Conservation (phyloP, 2,113 vertebrate genomes). For the Pygoscelis antarcticus region DNA sequence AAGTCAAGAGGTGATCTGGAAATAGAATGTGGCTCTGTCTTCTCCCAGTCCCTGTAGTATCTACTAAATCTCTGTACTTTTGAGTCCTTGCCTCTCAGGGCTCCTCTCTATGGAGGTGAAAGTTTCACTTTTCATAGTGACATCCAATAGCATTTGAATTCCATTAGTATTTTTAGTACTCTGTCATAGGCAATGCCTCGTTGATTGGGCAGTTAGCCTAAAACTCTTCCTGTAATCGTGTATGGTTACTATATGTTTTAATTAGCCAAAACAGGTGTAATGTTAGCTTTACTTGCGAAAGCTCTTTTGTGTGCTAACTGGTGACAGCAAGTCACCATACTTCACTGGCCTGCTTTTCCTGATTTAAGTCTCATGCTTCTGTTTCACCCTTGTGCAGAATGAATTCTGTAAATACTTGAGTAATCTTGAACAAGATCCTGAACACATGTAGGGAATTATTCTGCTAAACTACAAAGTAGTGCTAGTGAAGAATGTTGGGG, state of each 20-base stretch:
- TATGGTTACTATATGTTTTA: slow-evolving; percentile 57
- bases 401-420: slow-evolving; percentile 14
- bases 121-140: slow-evolving; percentile 37
- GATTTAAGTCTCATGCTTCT: not conserved
- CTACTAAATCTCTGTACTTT: not conserved
- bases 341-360: not conserved
- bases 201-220: slow-evolving; percentile 30
- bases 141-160: slow-evolving; percentile 61
- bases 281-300: not conserved
- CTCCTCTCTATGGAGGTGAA: not conserved
- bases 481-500: not conserved
- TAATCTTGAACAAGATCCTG: not conserved
- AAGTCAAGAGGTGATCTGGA: not conserved
- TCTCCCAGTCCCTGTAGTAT: not conserved
- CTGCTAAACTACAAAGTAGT: not conserved
- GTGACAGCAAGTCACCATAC: not conserved
- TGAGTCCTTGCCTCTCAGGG: not conserved
- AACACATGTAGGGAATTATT: not conserved
- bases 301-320: not conserved
- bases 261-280: slow-evolving; percentile 58
- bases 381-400: not conserved
- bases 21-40: not conserved
- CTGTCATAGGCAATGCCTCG: not conserved
- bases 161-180: slow-evolving; percentile 71
- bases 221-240: slow-evolving; percentile 48